These are phyloP conservation scores for Tretioscincus oriximinensis DNA, from an alignment of 2,113 vertebrate species.

Conservation along the genomic window DNA sequence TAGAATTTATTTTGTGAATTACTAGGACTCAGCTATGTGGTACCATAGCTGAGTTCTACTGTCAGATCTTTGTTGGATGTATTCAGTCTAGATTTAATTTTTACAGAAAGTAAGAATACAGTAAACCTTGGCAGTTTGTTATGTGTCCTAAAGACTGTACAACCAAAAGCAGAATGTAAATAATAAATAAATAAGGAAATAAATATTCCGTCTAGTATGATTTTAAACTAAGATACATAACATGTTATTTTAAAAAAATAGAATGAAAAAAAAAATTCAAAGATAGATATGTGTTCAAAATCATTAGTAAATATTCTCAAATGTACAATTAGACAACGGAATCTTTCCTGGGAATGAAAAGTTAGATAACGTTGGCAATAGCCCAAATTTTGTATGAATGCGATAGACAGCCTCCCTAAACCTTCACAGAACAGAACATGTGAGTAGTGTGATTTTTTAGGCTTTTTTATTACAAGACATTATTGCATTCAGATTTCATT, in stretches of 20 bases:
- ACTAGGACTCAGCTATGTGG: no score
- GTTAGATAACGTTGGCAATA: not conserved
- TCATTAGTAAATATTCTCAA: not conserved
- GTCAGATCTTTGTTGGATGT: no score
- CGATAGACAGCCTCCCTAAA: not conserved
- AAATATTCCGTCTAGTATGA: not conserved
- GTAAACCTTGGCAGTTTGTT: no score
- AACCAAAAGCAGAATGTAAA: no score
- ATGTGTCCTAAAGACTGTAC: no score
- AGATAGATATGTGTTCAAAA: not conserved
- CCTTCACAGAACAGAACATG: not conserved
- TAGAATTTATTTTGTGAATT: no score
- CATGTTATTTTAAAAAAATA: not conserved
- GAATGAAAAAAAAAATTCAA: not conserved
- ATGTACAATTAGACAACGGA: not conserved
- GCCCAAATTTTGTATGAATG: not conserved
- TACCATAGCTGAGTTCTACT: no score
- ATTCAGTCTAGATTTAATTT: not conserved
- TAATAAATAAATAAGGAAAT: no score
- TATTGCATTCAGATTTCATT: not conserved
- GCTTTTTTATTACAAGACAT: not conserved
- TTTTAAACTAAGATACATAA: not conserved
- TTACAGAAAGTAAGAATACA: not conserved
- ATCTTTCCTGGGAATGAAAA: not conserved
- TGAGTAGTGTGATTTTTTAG: not conserved